phyloP scores from a whole-genome alignment of 2,113 vertebrate species.

The Microcebus griseorufus region DNA sequence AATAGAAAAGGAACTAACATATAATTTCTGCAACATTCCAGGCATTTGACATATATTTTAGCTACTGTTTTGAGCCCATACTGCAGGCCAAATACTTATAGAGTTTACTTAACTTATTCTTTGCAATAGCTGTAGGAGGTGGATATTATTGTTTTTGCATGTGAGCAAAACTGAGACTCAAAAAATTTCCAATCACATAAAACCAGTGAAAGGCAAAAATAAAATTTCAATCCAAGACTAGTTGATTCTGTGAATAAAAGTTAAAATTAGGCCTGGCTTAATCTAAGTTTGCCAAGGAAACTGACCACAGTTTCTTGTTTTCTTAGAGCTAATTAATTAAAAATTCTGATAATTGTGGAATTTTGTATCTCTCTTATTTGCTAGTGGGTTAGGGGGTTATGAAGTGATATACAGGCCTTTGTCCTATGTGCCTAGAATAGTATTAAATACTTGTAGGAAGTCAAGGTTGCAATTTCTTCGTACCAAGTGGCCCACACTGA shows the following conservation, averaged over 20 bases:
- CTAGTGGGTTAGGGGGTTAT: no score
- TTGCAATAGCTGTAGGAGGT: not conserved
- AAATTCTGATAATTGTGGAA: not conserved
- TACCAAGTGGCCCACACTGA: not conserved
- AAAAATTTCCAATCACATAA: not conserved
- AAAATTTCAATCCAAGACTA: not conserved
- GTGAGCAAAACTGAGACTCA: not conserved
- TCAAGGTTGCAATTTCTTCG: not conserved
- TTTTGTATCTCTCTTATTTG: not conserved
- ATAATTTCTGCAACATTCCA: not conserved
- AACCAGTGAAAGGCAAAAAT: not conserved
- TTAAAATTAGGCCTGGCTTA: not conserved
- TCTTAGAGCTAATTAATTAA: not conserved
- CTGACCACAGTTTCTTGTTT: not conserved
- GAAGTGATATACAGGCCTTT: not conserved
- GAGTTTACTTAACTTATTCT: not conserved
- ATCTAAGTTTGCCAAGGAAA: not conserved
- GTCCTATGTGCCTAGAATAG: not conserved
- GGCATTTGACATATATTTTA: not conserved
- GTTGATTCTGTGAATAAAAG: not conserved
- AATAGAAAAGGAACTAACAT: not conserved
- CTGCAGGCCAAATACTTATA: not conserved
- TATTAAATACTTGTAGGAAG: not conserved
- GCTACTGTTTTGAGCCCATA: not conserved
- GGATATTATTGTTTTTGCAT: not conserved